Base-by-base conservation (phyloP, 2,888 invertebrate species). In the Helobdella robusta region DNA sequence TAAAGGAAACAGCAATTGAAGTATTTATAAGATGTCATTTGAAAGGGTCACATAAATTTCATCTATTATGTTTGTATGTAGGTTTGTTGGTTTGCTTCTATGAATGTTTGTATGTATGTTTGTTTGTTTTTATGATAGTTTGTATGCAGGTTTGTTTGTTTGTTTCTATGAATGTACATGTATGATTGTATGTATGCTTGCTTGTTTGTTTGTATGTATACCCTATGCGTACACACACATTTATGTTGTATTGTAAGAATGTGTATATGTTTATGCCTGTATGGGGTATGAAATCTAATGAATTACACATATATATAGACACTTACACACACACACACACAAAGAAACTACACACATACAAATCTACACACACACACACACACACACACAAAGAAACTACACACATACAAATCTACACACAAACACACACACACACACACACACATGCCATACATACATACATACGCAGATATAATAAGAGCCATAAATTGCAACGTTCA, bases 51-150 rank as follows among this genome's bases (percentile, higher is more conserved):
- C n/a, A n/a, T n/a, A n/a, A n/a, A n/a, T n/a, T n/a, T n/a, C n/a
- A n/a, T n/a, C n/a, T n/a, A n/a, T n/a, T 64, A 34, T 59, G 64
- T 64, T 28, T 64, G 64, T 64, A 34, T 64, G 64, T 64, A 34
- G 56, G 64, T 64, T 28, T 56, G 56, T 64, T 23, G 56, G 58
- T 64, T 36, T 56, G 40, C 25, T 28, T 64, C 56, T 64, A 34
- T 56, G 56, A 23, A 8, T 61, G 61, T 46, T 25, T 61, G 61
- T 59, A 40, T 65, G 58, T 34, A 36, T 59, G 65, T 3, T 23
- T 63, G 63, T 65, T 20, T 59, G 65, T 65, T 35, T 60, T 6
- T 60, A 28, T 56, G 60, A 34, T 34, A 50, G 52, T 60, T 25
- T 50, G 40, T 60, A 30, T 32, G 25, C 59, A 52, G 40, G 50